Conservation (phyloP, 2,797 vertebrate genomes). For the Adrianichthys oophorus region DNA sequence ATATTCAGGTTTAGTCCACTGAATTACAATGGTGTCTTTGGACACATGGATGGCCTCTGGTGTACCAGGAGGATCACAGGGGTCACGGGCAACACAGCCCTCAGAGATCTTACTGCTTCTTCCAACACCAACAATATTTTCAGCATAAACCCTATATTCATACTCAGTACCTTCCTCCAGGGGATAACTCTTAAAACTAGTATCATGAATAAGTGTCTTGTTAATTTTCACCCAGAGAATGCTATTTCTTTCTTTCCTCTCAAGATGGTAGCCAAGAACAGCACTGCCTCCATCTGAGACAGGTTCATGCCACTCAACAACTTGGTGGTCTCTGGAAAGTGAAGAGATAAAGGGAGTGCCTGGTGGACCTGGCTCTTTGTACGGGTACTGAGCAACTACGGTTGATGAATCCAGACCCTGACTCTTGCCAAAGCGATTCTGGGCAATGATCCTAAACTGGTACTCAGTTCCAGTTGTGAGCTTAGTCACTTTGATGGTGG, state of each 20-base stretch:
- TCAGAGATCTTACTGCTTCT: slow-evolving; percentile 96
- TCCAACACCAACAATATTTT: slow-evolving; percentile 97
- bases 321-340: slow-evolving; percentile 90
- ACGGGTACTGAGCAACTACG: slow-evolving; percentile 94
- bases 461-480: slow-evolving; percentile 97
- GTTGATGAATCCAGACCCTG: slow-evolving; percentile 90
- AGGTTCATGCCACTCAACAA: slow-evolving; percentile 96
- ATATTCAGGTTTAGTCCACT: slow-evolving; percentile 96
- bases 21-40: slow-evolving; percentile 90
- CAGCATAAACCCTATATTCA: slow-evolving; percentile 94
- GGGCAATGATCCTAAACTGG: slow-evolving; percentile 97
- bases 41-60: slow-evolving; percentile 92
- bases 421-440: slow-evolving; percentile 96
- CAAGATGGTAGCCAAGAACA: slow-evolving; percentile 95
- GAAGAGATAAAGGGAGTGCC: slow-evolving; percentile 92
- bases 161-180: slow-evolving; percentile 97
- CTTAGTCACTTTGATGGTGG: slow-evolving; percentile 88
- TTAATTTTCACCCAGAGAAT: slow-evolving; percentile 97
- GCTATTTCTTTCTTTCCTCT: slow-evolving; percentile 97
- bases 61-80: slow-evolving; percentile 93
- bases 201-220: slow-evolving; percentile 92
- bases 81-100: slow-evolving; percentile 92
- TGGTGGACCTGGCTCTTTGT: slow-evolving; percentile 95
- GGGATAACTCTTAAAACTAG: slow-evolving; percentile 88
- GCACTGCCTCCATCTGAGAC: slow-evolving; percentile 91